Evolutionary conservation across 2,797 vertebrate genomes (phyloP), one percentile per base, ranked within the genome.

Genomic region (Malurus leucopterus): DNA sequence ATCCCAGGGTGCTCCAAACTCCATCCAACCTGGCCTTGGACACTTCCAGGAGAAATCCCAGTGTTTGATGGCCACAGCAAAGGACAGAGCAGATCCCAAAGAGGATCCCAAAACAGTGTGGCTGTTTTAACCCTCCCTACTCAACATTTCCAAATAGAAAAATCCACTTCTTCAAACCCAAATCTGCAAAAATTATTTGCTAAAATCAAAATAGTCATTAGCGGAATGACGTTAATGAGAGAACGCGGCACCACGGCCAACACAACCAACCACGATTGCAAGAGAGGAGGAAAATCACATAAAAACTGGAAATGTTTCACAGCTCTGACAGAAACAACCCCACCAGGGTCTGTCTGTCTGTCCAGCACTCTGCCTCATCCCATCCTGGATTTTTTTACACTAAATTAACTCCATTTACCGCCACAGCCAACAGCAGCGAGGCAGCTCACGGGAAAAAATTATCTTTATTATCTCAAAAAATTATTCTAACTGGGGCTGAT

Each of bases 211-310:
- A 74, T 3, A 49, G 53, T 9, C 24, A 38, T 15, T 22, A 59
- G n/a, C n/a, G 84, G 57, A 47, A 40, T 6, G 5, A 7, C 0
- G 2, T 14, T 34, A 30, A 2, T 8, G 5, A 73, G 34, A 41
- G n/a, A 46, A 13, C 21, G 14, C 2, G 34, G 27, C 12, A 21
- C 27, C 21, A 17, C 38, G n/a, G 38, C 29, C 6, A 54, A 47
- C 27, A 15, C 34, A 47, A 69, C 11, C 2, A 1, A 0, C 22
- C 26, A 2, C 0, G 3, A 41, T 0, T 34, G 2, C 24, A 54
- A 55, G 16, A 64, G 8, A 3, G 15, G 20, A 70, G 4, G 5
- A 27, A 75, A 84, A 14, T 15, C n/a, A 14, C 6, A 46, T 0
- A 8, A 59, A 53, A 87, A 50, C 1, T 1, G 4, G 26, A 9